Evolutionary conservation across 2,797 vertebrate species (phyloP).

Genomic region (Ataeniobius toweri): DNA sequence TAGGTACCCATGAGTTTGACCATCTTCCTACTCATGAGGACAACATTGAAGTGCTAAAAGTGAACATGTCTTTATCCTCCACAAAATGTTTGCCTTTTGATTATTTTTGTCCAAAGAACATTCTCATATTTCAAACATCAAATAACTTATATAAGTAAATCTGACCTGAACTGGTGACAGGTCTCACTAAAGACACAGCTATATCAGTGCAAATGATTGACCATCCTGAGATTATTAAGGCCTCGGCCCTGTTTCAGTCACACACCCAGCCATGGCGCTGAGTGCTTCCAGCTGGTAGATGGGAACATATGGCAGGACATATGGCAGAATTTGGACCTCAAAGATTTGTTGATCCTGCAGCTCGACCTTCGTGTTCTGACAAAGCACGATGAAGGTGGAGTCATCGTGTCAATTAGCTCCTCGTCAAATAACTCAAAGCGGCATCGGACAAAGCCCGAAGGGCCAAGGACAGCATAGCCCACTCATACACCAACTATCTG

Average conservation of each 20-base stretch:
- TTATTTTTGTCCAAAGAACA: slow-evolving; percentile 32
- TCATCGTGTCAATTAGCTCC: slow-evolving; percentile 61
- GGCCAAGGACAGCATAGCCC: slow-evolving; percentile 18
- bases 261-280: slow-evolving; percentile 39
- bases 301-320: slow-evolving; percentile 71
- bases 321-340: slow-evolving; percentile 70
- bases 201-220: slow-evolving; percentile 26
- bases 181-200: slow-evolving; percentile 20
- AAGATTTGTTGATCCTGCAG: slow-evolving; percentile 67
- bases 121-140: slow-evolving; percentile 43
- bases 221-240: slow-evolving; percentile 9
- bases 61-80: slow-evolving; percentile 29
- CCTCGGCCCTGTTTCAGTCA: slow-evolving; percentile 35
- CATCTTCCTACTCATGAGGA: slow-evolving; percentile 21
- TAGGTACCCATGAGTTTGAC: slow-evolving; percentile 12
- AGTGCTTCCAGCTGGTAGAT: slow-evolving; percentile 66
- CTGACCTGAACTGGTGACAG: slow-evolving; percentile 14
- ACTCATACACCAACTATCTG: slow-evolving; percentile 3
- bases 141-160: slow-evolving; percentile 43
- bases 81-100: slow-evolving; percentile 31
- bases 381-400: slow-evolving; percentile 60
- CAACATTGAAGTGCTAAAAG: slow-evolving; percentile 43
- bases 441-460: slow-evolving; percentile 25
- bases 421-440: slow-evolving; percentile 51
- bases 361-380: slow-evolving; percentile 60